A percentile compares a stretch with the other conserved stretches of the same genome.
Evolutionary conservation across 2,113 vertebrate species (phyloP).

Genomic region (Acinonyx jubatus): DNA sequence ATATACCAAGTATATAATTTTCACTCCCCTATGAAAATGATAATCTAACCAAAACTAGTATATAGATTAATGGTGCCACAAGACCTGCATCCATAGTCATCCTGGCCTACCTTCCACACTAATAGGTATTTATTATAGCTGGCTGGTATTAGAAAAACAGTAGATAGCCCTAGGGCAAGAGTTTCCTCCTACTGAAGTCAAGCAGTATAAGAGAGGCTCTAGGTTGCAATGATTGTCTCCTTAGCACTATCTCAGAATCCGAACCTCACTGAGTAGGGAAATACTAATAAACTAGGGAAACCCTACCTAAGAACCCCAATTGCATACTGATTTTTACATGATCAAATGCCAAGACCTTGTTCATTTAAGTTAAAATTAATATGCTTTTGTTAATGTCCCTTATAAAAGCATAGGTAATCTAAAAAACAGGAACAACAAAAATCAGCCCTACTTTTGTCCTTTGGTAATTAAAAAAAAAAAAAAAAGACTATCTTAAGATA

Average conservation of each 20-base stretch:
- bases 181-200: neutral
- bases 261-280: neutral
- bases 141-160: neutral
- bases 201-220: neutral
- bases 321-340: neutral
- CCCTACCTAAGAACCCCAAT: neutral
- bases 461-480: neutral
- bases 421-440: neutral
- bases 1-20: neutral
- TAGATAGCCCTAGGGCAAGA: neutral
- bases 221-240: neutral
- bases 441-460: neutral
- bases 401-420: neutral
- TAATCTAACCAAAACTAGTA: neutral
- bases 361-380: conserved; percentile 12
- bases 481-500: neutral
- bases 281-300: neutral
- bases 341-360: conserved; percentile 29
- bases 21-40: neutral
- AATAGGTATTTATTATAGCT: neutral
- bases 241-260: neutral
- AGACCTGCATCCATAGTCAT: neutral
- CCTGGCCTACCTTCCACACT: neutral
- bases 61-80: neutral
- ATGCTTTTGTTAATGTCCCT: neutral